Percentiles rank a stretch among this genome's conserved stretches.
Evolutionary conservation across 2,888 invertebrate genomes (phyloP).

Genomic region (Timandra comae): DNA sequence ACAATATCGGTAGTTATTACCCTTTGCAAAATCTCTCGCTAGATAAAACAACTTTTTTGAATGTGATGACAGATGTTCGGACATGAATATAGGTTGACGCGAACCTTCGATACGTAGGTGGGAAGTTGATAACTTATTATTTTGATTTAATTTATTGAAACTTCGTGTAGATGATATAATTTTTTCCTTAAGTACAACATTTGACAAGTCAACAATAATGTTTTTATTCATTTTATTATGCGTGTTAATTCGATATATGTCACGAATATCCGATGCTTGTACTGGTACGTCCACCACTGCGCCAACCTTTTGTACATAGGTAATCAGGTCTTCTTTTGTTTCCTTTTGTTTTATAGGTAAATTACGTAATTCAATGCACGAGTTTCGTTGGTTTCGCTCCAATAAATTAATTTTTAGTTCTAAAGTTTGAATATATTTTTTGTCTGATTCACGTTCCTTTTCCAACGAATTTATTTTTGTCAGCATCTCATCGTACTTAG

Average conservation of each 20-base stretch:
- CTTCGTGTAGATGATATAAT: not conserved
- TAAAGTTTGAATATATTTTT: not conserved
- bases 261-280: not conserved
- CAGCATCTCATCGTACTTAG: conserved; percentile 1
- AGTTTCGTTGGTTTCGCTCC: not conserved
- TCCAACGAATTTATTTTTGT: not conserved
- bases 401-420: not conserved
- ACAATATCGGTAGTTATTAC: not conserved
- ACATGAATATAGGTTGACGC: not conserved
- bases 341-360: conserved; percentile 1
- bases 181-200: not conserved
- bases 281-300: not conserved
- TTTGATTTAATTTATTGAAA: conserved; percentile 2
- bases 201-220: conserved; percentile 1
- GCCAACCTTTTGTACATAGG: not conserved
- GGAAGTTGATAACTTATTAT: not conserved
- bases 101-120: conserved; percentile 1
- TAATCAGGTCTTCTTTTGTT: conserved; percentile 1
- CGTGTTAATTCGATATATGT: conserved; percentile 2
- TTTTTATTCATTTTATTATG: not conserved
- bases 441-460: not conserved
- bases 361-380: conserved; percentile 1
- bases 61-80: conserved; percentile 1
- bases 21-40: not conserved
- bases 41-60: conserved; percentile 1